Conservation (phyloP, 2,797 vertebrate genomes). For the Halcyon leucocephala region DNA sequence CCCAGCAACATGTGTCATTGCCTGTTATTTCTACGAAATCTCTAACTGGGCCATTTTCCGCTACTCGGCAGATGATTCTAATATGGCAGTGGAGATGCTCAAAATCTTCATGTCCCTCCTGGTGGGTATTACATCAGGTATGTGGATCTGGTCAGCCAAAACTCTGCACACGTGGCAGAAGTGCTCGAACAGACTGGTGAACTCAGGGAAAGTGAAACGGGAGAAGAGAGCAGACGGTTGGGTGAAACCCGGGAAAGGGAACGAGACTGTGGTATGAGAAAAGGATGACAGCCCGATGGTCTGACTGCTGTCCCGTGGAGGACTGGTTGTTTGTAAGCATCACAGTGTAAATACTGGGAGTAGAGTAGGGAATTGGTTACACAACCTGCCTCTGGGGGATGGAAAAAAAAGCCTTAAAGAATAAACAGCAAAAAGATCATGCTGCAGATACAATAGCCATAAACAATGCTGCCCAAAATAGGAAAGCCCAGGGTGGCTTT, state of each 20-base stretch:
- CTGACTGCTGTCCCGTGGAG: background rate
- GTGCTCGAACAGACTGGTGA: slow-evolving; percentile 91
- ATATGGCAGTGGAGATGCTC: slow-evolving; percentile 96
- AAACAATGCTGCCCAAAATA: slow-evolving; percentile 61
- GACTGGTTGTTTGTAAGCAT: background rate
- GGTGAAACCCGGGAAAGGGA: slow-evolving; percentile 94
- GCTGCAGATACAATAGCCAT: slow-evolving; percentile 46
- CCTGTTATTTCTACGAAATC: slow-evolving; percentile 97
- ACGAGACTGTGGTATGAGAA: slow-evolving; percentile 93
- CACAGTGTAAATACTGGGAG: background rate
- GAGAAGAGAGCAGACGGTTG: slow-evolving; percentile 89
- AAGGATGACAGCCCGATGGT: fast-evolving
- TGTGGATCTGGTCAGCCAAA: slow-evolving; percentile 99
- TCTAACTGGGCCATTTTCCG: slow-evolving; percentile 93
- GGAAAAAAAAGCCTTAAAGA: slow-evolving; percentile 38
- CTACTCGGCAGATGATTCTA: slow-evolving; percentile 89
- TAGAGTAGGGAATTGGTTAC: background rate
- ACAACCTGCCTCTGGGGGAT: background rate
- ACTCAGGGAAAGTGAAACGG: slow-evolving; percentile 88
- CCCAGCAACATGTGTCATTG: slow-evolving; percentile 95
- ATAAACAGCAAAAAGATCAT: slow-evolving; percentile 11
- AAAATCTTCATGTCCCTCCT: slow-evolving; percentile 98
- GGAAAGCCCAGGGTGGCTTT: slow-evolving; percentile 73
- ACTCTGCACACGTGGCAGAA: slow-evolving; percentile 98
- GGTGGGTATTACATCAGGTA: slow-evolving; percentile 96